Percentiles rank a stretch among this genome's conserved stretches.
These are phyloP conservation scores for Lycaena phlaeas DNA, from an alignment of 2,888 invertebrate genomes.

Conservation along the genomic window DNA sequence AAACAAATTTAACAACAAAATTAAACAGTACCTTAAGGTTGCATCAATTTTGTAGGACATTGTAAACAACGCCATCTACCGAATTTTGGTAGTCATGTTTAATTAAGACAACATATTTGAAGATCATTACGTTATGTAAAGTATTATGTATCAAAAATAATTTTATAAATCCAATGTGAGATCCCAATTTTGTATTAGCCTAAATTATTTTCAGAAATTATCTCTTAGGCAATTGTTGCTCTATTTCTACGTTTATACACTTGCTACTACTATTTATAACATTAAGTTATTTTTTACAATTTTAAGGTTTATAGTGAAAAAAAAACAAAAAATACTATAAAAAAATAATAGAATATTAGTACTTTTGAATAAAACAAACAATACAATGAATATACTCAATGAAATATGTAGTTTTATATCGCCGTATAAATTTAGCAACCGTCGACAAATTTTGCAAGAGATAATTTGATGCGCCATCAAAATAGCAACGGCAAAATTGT, in stretches of 20 bases:
- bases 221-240: background rate
- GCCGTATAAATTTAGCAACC: constrained; percentile 1
- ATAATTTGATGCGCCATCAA: too few relatives aligned
- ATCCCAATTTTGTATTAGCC: background rate
- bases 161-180: background rate
- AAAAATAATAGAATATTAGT: constrained; percentile 2
- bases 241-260: constrained; percentile 1
- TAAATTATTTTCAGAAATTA: constrained; percentile 6
- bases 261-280: constrained; percentile 2
- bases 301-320: constrained; percentile 2
- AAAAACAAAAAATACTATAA: background rate
- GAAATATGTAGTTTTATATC: background rate
- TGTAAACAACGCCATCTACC: constrained; percentile 1
- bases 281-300: constrained; percentile 7
- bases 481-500: too few relatives aligned
- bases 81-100: background rate
- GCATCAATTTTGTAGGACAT: too few relatives aligned
- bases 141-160: too few relatives aligned
- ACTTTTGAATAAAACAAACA: background rate
- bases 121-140: too few relatives aligned
- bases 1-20: too few relatives aligned
- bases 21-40: too few relatives aligned
- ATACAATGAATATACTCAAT: background rate
- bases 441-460: too few relatives aligned
- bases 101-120: too few relatives aligned